Percentiles rank a stretch among this genome's conserved stretches.
Evolutionary conservation across 2,888 invertebrate genomes (phyloP).

Genomic region (Chloromyia formosa): DNA sequence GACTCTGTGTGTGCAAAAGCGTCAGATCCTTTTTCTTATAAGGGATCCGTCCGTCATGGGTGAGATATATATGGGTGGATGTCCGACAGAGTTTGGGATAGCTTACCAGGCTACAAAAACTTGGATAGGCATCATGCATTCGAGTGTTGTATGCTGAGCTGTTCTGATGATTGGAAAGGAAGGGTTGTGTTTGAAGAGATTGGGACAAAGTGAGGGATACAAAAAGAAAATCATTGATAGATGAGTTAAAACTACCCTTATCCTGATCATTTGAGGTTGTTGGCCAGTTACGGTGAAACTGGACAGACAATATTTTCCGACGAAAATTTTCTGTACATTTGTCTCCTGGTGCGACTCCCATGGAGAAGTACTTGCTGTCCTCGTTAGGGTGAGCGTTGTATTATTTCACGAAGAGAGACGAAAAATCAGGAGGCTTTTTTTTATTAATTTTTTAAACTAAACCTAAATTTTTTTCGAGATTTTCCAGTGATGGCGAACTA

Average conservation of each 20-base stretch:
- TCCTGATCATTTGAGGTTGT: neutral
- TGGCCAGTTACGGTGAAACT: neutral
- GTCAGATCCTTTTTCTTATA: constrained; percentile 28
- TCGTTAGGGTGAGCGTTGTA: no score
- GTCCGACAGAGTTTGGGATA: neutral
- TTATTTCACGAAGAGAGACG: no score
- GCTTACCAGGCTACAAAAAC: neutral
- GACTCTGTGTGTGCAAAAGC: constrained; percentile 47
- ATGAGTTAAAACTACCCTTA: constrained; percentile 16
- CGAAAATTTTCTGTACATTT: no score
- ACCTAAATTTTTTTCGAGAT: no score
- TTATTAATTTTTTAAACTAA: no score
- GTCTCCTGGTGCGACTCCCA: no score
- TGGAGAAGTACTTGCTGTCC: no score
- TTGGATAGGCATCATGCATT: neutral
- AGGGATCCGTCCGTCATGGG: neutral
- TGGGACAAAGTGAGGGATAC: neutral
- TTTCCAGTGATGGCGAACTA: no score
- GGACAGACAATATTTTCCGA: no score
- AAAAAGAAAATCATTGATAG: neutral
- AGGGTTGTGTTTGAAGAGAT: neutral
- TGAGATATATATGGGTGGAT: neutral
- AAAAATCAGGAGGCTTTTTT: no score
- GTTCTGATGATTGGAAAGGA: neutral
- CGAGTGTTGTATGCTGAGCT: neutral